Evolutionary conservation across 2,113 vertebrate species (phyloP).

Genomic region (Hippocampus guttulatus): DNA sequence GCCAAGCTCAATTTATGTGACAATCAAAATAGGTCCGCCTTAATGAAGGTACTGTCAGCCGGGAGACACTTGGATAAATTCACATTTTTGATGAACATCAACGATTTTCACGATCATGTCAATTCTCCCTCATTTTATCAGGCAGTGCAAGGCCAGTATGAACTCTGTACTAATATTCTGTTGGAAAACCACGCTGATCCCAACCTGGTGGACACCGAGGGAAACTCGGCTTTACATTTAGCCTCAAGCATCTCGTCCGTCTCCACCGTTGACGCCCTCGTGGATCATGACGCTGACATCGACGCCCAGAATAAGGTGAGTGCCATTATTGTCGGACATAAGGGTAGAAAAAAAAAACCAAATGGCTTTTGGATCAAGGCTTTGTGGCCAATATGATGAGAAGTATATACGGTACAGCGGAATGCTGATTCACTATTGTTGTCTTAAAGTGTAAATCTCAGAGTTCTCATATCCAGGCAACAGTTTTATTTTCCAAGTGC

Average conservation of each 20-base stretch:
- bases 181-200: conserved; percentile 81
- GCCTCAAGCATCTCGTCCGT: conserved; percentile 68
- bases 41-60: conserved; percentile 85
- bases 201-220: conserved; percentile 72
- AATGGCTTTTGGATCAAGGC: too few species aligned
- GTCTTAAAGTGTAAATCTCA: too few species aligned
- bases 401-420: too few species aligned
- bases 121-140: conserved; percentile 37
- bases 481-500: too few species aligned
- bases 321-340: neutral
- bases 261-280: conserved; percentile 67
- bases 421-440: too few species aligned
- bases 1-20: conserved; percentile 83
- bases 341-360: too few species aligned
- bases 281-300: conserved; percentile 72
- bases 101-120: neutral
- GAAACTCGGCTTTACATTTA: conserved; percentile 84
- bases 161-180: conserved; percentile 74
- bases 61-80: neutral
- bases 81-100: neutral
- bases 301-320: conserved; percentile 84
- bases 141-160: conserved; percentile 86
- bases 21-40: conserved; percentile 77
- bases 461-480: too few species aligned
- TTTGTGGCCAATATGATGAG: too few species aligned